Conservation (phyloP, 2,888 invertebrate species). For the Acleris literana region DNA sequence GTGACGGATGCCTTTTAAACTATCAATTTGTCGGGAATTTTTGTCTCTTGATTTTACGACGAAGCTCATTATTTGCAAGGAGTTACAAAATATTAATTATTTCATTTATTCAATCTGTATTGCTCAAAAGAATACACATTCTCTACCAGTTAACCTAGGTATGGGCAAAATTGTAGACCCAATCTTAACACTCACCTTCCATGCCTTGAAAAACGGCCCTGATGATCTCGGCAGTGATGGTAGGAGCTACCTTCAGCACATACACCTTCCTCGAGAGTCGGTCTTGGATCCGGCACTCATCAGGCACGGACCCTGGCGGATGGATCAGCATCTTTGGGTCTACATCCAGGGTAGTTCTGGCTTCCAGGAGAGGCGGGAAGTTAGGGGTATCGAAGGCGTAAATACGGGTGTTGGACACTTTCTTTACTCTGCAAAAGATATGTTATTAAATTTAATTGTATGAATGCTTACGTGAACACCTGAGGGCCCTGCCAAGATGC, state of each 20-base stretch:
- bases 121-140: too few species aligned
- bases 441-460: not conserved
- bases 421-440: conserved; percentile 85
- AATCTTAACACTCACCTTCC: conserved; percentile 62
- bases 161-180: too few species aligned
- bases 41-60: too few species aligned
- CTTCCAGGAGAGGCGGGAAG: conserved; percentile 89
- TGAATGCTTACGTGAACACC: too few species aligned
- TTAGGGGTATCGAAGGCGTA: conserved; percentile 96
- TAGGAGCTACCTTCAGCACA: conserved; percentile 94
- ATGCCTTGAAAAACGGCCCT: conserved; percentile 88
- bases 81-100: too few species aligned
- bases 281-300: conserved; percentile 88
- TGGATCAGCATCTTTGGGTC: conserved; percentile 83
- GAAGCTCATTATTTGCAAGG: too few species aligned
- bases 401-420: conserved; percentile 88
- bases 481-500: too few species aligned
- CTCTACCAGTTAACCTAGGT: too few species aligned
- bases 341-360: conserved; percentile 86
- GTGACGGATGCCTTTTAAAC: too few species aligned
- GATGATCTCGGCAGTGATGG: conserved; percentile 92
- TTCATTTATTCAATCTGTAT: too few species aligned
- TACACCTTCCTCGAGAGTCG: conserved; percentile 92
- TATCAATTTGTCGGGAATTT: too few species aligned
- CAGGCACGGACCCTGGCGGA: conserved; percentile 67